phyloP scores from a whole-genome alignment of 2,797 vertebrate genomes.

The Cygnus olor region DNA sequence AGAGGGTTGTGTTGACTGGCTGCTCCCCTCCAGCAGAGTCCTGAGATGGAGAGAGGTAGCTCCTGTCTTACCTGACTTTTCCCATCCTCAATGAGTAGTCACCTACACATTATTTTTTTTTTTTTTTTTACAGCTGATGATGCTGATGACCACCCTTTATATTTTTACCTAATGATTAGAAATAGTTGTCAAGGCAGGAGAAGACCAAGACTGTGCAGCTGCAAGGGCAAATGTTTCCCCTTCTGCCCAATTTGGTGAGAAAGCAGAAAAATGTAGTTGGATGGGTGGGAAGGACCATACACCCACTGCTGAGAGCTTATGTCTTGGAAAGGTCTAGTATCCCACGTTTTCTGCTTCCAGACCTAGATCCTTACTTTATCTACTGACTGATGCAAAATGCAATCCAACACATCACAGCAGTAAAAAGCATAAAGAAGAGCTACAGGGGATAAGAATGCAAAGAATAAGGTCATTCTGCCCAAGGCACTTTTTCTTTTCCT shows the following conservation, averaged over 20 bases:
- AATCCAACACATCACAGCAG: background rate
- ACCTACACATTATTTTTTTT: background rate
- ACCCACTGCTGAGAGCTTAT: background rate
- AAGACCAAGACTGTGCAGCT: background rate
- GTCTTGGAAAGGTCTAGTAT: background rate
- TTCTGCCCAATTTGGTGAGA: background rate
- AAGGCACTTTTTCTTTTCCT: background rate
- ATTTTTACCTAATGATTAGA: background rate
- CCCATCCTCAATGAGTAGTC: fast-evolving
- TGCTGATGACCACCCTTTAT: background rate
- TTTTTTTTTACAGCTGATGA: background rate
- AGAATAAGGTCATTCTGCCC: slow-evolving; percentile 57
- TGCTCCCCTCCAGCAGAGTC: background rate
- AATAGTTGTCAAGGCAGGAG: background rate
- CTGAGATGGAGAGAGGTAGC: background rate
- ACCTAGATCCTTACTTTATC: background rate
- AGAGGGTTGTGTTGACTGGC: background rate
- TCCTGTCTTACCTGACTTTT: background rate
- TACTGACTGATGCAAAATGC: background rate
- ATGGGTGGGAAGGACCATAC: background rate
- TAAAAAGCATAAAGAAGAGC: slow-evolving; percentile 30
- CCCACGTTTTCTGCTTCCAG: background rate
- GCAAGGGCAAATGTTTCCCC: fast-evolving
- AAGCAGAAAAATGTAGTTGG: background rate
- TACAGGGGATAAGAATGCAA: slow-evolving; percentile 33